phyloP scores from a whole-genome alignment of 53 echinoderm and acorn worm genomes.

The Luidia sarsii region DNA sequence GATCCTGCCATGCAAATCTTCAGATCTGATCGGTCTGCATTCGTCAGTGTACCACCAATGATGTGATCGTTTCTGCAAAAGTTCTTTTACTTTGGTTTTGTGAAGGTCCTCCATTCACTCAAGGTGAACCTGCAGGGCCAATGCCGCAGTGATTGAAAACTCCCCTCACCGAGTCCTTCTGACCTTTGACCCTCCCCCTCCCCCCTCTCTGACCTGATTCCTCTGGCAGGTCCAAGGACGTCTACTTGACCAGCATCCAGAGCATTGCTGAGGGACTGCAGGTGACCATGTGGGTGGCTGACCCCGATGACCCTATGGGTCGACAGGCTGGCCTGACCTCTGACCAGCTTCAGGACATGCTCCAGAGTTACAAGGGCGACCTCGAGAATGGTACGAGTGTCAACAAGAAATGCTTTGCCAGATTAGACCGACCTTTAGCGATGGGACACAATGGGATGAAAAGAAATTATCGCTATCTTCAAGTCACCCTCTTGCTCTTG shows the following conservation, averaged over 20 bases:
- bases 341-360: slow-evolving; percentile 56
- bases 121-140: too few relatives aligned
- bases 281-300: slow-evolving; percentile 83
- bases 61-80: too few relatives aligned
- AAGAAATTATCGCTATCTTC: too few relatives aligned
- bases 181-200: not conserved
- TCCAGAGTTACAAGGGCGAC: slow-evolving; percentile 34
- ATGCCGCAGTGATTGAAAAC: not conserved
- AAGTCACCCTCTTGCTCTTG: too few relatives aligned
- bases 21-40: too few relatives aligned
- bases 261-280: slow-evolving; percentile 54
- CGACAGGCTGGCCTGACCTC: slow-evolving; percentile 63
- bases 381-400: slow-evolving; percentile 40
- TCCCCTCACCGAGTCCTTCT: not conserved
- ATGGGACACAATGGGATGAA: too few relatives aligned
- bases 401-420: too few relatives aligned
- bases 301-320: slow-evolving; percentile 70
- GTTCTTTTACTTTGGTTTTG: too few relatives aligned
- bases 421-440: too few relatives aligned
- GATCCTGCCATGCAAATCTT: too few relatives aligned
- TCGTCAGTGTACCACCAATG: too few relatives aligned
- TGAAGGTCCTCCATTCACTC: too few relatives aligned
- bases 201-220: not conserved
- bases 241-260: slow-evolving; percentile 56
- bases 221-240: slow-evolving; percentile 60